Evolutionary conservation across 2,113 vertebrate species (phyloP).

Genomic region (Ameiurus melas): DNA sequence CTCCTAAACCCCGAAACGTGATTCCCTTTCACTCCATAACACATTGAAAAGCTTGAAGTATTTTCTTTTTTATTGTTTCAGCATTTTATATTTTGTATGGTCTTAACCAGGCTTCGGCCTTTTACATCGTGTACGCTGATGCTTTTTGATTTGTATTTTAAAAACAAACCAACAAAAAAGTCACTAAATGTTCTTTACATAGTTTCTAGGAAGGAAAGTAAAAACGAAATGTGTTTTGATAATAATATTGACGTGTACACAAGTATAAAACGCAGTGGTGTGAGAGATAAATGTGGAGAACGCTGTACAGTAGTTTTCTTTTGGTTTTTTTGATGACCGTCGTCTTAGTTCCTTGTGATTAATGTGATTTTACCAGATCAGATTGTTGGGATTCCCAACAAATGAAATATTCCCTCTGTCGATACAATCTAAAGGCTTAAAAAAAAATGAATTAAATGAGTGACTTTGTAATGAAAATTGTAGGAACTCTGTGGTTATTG

Average conservation of each 20-base stretch:
- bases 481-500: neutral
- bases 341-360: neutral
- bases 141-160: constrained; percentile 16
- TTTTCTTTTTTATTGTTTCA: constrained; percentile 21
- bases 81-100: constrained; percentile 16
- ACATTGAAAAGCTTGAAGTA: neutral
- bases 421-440: neutral
- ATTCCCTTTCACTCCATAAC: neutral
- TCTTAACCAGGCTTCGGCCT: neutral
- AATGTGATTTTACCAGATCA: neutral
- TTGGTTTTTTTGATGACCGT: neutral
- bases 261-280: neutral
- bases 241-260: neutral
- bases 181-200: neutral
- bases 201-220: neutral
- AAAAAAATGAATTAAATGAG: constrained; percentile 1
- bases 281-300: neutral
- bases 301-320: neutral
- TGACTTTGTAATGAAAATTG: constrained; percentile 19
- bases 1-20: neutral
- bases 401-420: neutral
- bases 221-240: neutral
- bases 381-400: neutral
- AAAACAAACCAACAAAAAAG: neutral
- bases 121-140: neutral